Conservation (phyloP, 2,113 vertebrate species). For the Xiphias gladius region DNA sequence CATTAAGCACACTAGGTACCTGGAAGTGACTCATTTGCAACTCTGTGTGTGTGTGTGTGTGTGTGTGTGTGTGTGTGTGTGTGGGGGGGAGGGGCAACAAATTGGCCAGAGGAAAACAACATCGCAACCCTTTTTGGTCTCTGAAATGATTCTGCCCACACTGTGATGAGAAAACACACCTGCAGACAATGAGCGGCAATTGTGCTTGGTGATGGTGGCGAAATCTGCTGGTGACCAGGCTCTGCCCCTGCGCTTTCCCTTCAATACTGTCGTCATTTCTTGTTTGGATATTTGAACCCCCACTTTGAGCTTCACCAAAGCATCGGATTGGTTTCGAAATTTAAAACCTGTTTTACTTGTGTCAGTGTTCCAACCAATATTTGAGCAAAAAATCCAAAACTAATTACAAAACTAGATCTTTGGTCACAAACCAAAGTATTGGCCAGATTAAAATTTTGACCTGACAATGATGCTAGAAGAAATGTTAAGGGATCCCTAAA, state of each 20-base stretch:
- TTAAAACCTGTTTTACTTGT: background rate
- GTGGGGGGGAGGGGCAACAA: background rate
- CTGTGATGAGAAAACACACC: slow-evolving; percentile 5
- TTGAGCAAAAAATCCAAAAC: background rate
- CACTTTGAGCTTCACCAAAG: background rate
- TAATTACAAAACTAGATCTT: background rate
- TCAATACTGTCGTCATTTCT: background rate
- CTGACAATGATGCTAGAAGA: too few relatives aligned
- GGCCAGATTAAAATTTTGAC: too few relatives aligned
- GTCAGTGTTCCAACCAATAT: background rate
- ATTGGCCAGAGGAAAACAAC: slow-evolving; percentile 10
- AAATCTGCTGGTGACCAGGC: background rate
- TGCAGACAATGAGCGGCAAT: background rate
- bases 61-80: background rate
- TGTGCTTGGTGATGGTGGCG: background rate
- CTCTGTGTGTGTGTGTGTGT: background rate
- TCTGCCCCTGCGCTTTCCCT: background rate
- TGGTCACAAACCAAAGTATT: background rate
- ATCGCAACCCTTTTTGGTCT: background rate
- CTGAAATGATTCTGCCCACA: background rate
- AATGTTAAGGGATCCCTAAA: too few relatives aligned
- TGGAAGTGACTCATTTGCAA: slow-evolving; percentile 62
- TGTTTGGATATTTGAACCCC: background rate
- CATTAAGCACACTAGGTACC: slow-evolving; percentile 59
- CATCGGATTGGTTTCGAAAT: background rate